Conservation (phyloP, 1,140 invertebrate genomes). For the Ctenoplectra terminalis region DNA sequence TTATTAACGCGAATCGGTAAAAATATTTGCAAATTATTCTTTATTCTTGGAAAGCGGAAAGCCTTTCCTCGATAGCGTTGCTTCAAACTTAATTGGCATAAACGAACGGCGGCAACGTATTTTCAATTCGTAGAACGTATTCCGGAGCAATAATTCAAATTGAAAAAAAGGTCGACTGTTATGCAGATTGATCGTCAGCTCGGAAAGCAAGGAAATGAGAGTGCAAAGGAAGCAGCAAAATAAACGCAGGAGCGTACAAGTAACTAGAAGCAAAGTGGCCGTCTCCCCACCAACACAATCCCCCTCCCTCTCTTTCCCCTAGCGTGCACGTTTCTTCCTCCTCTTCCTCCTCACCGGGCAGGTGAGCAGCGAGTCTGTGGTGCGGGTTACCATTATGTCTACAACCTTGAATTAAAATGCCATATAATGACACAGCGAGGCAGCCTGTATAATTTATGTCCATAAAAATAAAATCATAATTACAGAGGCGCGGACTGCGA, state of each 20-base stretch:
- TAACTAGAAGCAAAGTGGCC: slow-evolving; percentile 49
- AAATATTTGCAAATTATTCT: no score
- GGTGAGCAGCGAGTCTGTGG: slow-evolving; percentile 70
- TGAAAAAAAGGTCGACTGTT: slow-evolving; percentile 1
- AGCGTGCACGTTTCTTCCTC: slow-evolving; percentile 14
- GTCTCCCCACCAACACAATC: slow-evolving; percentile 22
- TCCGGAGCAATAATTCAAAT: slow-evolving; percentile 8
- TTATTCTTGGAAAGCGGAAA: not conserved
- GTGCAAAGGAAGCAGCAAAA: slow-evolving; percentile 34
- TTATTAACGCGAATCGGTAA: no score
- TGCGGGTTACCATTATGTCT: slow-evolving; percentile 80
- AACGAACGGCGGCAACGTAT: not conserved
- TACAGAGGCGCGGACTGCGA: slow-evolving; percentile 80
- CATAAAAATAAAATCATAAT: slow-evolving; percentile 83
- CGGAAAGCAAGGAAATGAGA: slow-evolving; percentile 18
- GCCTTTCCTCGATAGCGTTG: not conserved
- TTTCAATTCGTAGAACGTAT: slow-evolving; percentile 17
- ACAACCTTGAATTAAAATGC: slow-evolving; percentile 82
- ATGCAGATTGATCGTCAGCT: slow-evolving; percentile 21
- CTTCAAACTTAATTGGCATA: not conserved
- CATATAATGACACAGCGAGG: slow-evolving; percentile 81
- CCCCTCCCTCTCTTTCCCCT: slow-evolving; percentile 6
- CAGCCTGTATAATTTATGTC: slow-evolving; percentile 81
- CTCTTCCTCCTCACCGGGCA: slow-evolving; percentile 58
- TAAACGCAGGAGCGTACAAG: slow-evolving; percentile 28